Conservation (phyloP, 1,140 invertebrate genomes). For the Plutomurus gul region DNA sequence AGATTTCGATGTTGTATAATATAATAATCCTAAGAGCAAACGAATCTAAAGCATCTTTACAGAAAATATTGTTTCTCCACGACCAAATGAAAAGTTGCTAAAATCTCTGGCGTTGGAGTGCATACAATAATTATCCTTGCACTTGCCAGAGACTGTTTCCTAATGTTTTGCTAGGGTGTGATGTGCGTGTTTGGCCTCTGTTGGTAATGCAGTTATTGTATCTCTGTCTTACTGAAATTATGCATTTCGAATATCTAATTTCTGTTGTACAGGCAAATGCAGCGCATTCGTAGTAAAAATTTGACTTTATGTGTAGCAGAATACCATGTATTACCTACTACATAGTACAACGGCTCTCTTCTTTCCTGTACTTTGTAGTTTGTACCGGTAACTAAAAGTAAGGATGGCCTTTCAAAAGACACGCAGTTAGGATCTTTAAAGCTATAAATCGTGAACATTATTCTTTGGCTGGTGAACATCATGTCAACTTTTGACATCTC, state of each 20-base stretch:
- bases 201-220: not conserved
- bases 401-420: slow-evolving; percentile 8
- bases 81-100: slow-evolving; percentile 6
- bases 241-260: not conserved
- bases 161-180: not conserved
- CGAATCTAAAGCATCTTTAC: no score
- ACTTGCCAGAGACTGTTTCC: not conserved
- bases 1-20: no score
- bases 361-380: no score
- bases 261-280: no score
- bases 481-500: slow-evolving; percentile 29
- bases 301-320: no score
- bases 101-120: not conserved
- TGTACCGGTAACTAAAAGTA: not conserved
- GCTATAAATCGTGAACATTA: slow-evolving; percentile 12
- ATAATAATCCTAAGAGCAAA: no score
- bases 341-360: no score
- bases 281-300: no score
- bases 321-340: no score
- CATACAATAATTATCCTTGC: not conserved
- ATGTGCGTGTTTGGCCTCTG: slow-evolving; percentile 4
- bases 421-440: not conserved
- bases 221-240: not conserved
- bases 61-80: not conserved
- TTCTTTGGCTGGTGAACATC: slow-evolving; percentile 11